phyloP scores from a whole-genome alignment of 1,140 invertebrate genomes.

The Polyergus mexicanus region DNA sequence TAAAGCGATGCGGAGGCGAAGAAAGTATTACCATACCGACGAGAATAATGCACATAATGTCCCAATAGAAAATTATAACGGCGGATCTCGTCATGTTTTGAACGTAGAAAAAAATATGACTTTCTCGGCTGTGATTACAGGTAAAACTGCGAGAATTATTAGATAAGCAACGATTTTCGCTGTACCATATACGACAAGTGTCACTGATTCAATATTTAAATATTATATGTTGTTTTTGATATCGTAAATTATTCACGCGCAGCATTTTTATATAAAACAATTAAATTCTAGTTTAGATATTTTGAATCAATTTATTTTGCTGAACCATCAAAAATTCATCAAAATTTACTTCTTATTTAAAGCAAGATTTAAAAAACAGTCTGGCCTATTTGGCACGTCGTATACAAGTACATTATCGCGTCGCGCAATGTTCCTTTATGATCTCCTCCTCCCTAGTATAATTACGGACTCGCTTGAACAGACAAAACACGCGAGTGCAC shows the following conservation, averaged over 20 bases:
- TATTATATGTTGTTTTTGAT: neutral
- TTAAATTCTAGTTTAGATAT: neutral
- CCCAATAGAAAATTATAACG: slow-evolving; percentile 20
- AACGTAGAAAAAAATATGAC: slow-evolving; percentile 12
- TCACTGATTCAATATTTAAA: neutral
- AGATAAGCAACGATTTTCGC: neutral
- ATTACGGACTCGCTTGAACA: neutral
- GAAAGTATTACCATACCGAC: slow-evolving; percentile 40
- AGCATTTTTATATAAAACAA: neutral
- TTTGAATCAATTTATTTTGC: neutral
- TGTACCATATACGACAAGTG: neutral
- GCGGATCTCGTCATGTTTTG: neutral
- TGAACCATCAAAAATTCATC: neutral
- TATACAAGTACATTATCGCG: neutral
- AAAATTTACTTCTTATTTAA: neutral
- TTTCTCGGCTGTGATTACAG: neutral
- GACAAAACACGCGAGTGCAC: slow-evolving; percentile 36
- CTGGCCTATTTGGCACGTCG: neutral
- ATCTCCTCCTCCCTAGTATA: neutral
- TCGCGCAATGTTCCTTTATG: neutral
- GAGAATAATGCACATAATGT: slow-evolving; percentile 31
- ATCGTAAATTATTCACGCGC: neutral
- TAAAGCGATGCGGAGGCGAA: slow-evolving; percentile 14
- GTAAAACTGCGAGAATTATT: neutral
- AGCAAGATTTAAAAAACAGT: neutral